Evolutionary conservation across 2,888 invertebrate genomes (phyloP).

Genomic region (Trichopoda pennipes): DNA sequence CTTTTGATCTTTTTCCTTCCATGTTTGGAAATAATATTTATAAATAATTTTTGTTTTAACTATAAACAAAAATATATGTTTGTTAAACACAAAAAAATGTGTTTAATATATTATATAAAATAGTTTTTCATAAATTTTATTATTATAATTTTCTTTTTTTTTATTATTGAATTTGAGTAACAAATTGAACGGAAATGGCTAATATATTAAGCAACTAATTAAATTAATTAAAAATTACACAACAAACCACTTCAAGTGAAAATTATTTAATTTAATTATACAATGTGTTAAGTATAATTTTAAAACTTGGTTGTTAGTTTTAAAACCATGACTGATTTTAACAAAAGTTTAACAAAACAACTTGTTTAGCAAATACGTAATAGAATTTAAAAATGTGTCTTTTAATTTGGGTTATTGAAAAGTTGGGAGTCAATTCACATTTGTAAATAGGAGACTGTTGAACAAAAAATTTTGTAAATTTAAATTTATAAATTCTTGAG

Average conservation of each 20-base stretch:
- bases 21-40: background rate
- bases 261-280: background rate
- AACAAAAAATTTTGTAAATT: too few species aligned
- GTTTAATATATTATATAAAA: constrained; percentile 44
- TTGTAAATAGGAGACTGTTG: too few species aligned
- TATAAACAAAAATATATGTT: constrained; percentile 6
- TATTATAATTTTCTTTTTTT: background rate
- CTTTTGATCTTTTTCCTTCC: constrained; percentile 23
- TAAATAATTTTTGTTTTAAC: background rate
- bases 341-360: too few species aligned
- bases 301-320: background rate
- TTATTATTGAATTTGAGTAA: background rate
- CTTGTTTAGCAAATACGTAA: too few species aligned
- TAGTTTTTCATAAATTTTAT: constrained; percentile 44
- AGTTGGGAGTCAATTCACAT: too few species aligned
- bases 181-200: background rate
- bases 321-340: background rate
- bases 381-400: too few species aligned
- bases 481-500: too few species aligned
- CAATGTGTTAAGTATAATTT: too few species aligned
- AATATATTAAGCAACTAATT: constrained; percentile 22
- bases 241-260: constrained; percentile 54
- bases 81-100: background rate
- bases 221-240: background rate
- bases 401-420: too few species aligned